phyloP scores from a whole-genome alignment of 1,140 invertebrate species.

The Platorchestia sp. region DNA sequence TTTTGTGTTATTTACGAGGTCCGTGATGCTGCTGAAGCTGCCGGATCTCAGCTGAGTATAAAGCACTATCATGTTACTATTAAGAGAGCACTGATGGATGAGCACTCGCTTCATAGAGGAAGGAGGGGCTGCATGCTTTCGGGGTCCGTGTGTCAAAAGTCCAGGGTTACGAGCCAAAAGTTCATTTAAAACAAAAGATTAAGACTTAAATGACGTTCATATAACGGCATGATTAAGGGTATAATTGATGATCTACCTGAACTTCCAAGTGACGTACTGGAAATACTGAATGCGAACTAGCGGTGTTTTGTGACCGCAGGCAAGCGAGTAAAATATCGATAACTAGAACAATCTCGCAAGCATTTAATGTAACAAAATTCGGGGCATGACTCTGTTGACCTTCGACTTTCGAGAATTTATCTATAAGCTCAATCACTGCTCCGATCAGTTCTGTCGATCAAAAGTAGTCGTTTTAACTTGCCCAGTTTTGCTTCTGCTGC shows the following conservation, averaged over 20 bases:
- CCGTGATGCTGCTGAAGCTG: background rate
- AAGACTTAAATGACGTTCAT: background rate
- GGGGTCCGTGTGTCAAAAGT: background rate
- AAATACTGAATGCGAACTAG: background rate
- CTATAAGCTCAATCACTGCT: background rate
- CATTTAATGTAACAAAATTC: background rate
- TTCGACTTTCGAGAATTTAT: background rate
- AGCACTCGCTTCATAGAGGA: background rate
- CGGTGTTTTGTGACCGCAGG: background rate
- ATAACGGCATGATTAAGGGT: too few relatives aligned
- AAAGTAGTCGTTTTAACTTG: background rate
- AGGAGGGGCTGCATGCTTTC: background rate
- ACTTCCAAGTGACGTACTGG: background rate
- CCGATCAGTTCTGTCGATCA: background rate
- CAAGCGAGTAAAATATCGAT: background rate
- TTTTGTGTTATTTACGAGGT: background rate
- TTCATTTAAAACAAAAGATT: background rate
- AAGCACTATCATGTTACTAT: slow-evolving; percentile 2
- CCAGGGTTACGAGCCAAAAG: background rate
- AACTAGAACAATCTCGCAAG: background rate
- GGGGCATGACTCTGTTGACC: background rate
- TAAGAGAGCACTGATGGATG: background rate
- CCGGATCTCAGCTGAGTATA: background rate
- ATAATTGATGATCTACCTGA: background rate
- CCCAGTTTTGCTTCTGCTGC: background rate